phyloP scores from a whole-genome alignment of 2,797 vertebrate genomes.

The Sebastiscus tertius region DNA sequence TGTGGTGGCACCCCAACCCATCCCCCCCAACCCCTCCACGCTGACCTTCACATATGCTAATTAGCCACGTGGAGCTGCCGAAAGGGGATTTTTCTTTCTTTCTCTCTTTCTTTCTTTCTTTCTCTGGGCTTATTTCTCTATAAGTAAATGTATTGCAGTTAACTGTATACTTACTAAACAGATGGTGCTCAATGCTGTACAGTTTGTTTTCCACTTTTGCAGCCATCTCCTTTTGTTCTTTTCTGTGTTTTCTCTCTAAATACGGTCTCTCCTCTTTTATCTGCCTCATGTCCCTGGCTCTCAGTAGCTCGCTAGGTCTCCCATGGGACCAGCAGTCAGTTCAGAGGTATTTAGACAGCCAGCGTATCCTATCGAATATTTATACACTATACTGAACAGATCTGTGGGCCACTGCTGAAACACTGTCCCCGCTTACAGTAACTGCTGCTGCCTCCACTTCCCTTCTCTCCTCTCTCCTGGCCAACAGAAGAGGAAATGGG shows the following conservation, averaged over 20 bases:
- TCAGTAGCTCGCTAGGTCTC: conserved; percentile 48
- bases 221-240: conserved; percentile 23
- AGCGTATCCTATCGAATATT: conserved; percentile 68
- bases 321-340: conserved; percentile 63
- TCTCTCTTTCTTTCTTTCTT: background rate
- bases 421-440: conserved; percentile 1
- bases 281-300: conserved; percentile 43
- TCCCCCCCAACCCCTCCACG: conserved; percentile 76
- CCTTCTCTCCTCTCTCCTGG: conserved; percentile 1
- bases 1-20: conserved; percentile 77
- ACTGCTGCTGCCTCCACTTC: background rate
- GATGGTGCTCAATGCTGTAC: conserved; percentile 21
- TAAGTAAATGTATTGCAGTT: background rate
- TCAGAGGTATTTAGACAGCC: conserved; percentile 70
- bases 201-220: conserved; percentile 13
- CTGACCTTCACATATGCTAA: conserved; percentile 94
- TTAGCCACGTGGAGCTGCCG: conserved; percentile 89
- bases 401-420: conserved; percentile 40
- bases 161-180: conserved; percentile 13
- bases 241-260: conserved; percentile 34
- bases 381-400: conserved; percentile 50
- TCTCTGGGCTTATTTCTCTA: conserved; percentile 2
- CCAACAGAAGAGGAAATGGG: conserved; percentile 8
- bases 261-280: conserved; percentile 44
- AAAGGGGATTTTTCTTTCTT: conserved; percentile 55